These are phyloP conservation scores for Florisuga fusca DNA, from an alignment of 2,797 vertebrate genomes.

Conservation along the genomic window DNA sequence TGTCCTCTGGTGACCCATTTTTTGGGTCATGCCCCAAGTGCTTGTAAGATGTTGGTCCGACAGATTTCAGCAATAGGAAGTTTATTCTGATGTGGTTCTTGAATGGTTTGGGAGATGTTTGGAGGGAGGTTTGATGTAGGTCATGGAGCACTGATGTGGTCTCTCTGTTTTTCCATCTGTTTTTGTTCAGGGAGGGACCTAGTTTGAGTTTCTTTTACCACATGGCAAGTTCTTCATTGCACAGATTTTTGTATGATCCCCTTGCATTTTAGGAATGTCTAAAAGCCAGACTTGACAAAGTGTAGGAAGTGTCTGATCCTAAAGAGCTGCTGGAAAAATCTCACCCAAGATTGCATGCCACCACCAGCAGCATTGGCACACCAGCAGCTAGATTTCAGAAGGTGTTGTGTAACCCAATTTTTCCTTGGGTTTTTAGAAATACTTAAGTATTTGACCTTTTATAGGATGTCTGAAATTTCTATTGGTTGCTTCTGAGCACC, in stretches of 20 bases:
- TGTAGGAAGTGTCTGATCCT: constrained; percentile 55
- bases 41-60: constrained; percentile 59
- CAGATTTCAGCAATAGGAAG: constrained; percentile 76
- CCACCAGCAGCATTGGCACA: not conserved
- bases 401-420: not conserved
- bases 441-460: not conserved
- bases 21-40: constrained; percentile 57
- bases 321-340: constrained; percentile 33
- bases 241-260: constrained; percentile 56
- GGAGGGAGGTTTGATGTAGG: constrained; percentile 75
- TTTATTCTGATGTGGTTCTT: constrained; percentile 79
- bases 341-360: not conserved
- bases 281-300: constrained; percentile 45
- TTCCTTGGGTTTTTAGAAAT: constrained; percentile 14
- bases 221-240: constrained; percentile 68
- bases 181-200: constrained; percentile 81
- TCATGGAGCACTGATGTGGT: constrained; percentile 78
- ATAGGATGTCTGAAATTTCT: not conserved
- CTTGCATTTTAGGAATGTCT: constrained; percentile 60
- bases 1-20: constrained; percentile 67
- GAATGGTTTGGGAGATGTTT: constrained; percentile 75
- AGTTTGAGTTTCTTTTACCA: constrained; percentile 74
- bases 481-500: not conserved
- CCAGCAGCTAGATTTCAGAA: not conserved
- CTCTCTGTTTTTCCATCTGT: constrained; percentile 80